Percentiles rank a stretch among this genome's conserved stretches.
Conservation (phyloP, 2,797 vertebrate species). For the Megaceryle alcyon region DNA sequence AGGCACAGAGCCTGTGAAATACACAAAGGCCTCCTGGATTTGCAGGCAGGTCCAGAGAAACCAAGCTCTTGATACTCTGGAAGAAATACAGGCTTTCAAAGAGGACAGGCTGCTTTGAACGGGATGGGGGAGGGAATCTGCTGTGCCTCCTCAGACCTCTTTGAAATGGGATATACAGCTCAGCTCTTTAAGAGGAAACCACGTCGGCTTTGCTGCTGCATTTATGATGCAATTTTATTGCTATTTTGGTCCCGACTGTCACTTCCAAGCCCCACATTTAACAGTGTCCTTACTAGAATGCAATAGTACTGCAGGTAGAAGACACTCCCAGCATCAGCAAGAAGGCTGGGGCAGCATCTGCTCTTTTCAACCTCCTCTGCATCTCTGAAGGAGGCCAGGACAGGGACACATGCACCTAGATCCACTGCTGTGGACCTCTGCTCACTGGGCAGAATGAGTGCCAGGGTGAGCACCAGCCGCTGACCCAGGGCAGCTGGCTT, state of each 20-base stretch:
- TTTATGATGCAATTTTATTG: background rate
- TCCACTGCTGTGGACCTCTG: background rate
- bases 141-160: background rate
- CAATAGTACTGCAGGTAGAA: background rate
- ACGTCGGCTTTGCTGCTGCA: background rate
- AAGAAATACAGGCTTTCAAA: background rate
- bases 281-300: background rate
- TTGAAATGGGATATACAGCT: background rate
- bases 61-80: background rate
- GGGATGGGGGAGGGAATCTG: background rate
- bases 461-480: background rate
- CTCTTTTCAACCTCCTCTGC: background rate
- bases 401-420: accelerated
- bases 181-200: background rate
- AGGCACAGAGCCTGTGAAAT: background rate
- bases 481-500: background rate
- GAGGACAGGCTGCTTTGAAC: background rate
- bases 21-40: background rate
- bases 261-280: background rate
- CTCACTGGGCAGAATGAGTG: background rate
- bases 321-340: background rate
- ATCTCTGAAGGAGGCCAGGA: background rate
- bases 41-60: background rate
- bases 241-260: background rate
- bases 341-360: background rate